phyloP scores from a whole-genome alignment of 2,113 vertebrate genomes.

The Lampris megalopsis region DNA sequence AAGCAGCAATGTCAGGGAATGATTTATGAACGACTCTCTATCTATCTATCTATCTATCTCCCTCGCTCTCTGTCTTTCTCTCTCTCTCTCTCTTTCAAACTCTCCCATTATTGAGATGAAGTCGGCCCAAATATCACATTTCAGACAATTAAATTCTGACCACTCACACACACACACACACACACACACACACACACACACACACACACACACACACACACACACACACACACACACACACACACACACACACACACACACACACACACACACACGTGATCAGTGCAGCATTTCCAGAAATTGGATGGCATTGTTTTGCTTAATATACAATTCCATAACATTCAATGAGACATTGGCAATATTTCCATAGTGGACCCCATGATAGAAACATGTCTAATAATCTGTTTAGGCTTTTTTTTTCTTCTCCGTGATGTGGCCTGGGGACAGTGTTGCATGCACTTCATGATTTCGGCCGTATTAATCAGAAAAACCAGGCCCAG shows the following conservation, averaged over 20 bases:
- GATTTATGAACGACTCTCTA: constrained; percentile 72
- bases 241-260: too few species aligned
- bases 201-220: too few species aligned
- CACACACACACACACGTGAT: constrained; percentile 47
- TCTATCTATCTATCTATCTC: background rate
- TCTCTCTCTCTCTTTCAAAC: background rate
- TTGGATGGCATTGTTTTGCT: constrained; percentile 70
- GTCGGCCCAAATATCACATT: constrained; percentile 66
- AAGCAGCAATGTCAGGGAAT: constrained; percentile 75
- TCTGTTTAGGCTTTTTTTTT: constrained; percentile 12
- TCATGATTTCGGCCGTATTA: constrained; percentile 49
- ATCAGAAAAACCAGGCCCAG: constrained; percentile 30
- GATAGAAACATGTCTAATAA: constrained; percentile 32
- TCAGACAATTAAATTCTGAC: constrained; percentile 68
- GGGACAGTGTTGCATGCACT: constrained; percentile 18
- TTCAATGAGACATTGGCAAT: constrained; percentile 60
- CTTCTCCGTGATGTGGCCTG: background rate
- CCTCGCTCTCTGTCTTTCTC: too few species aligned
- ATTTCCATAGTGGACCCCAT: constrained; percentile 44
- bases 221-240: too few species aligned
- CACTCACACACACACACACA: constrained; percentile 25
- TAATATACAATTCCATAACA: constrained; percentile 50
- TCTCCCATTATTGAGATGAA: constrained; percentile 52
- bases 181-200: too few species aligned
- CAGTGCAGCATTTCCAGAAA: constrained; percentile 66